phyloP scores from a whole-genome alignment of 2,888 invertebrate species.

The Neocrepidodera transversa region DNA sequence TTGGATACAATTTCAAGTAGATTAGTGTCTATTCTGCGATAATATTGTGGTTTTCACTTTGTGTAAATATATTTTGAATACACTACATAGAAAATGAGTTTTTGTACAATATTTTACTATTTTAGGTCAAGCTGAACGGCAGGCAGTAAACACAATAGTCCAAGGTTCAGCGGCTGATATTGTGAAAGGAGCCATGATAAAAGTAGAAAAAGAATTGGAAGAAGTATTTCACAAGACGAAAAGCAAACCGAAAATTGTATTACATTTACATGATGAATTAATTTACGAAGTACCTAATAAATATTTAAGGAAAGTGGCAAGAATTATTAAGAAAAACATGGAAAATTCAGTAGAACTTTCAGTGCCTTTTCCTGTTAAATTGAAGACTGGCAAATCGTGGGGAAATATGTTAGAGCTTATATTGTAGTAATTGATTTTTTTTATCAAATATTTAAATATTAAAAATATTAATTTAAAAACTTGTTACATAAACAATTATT shows the following conservation, averaged over 20 bases:
- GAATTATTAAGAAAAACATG: constrained; percentile 78
- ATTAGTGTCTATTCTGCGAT: too few species aligned
- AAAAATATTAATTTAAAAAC: too few species aligned
- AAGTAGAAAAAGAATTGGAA: constrained; percentile 69
- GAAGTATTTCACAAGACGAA: constrained; percentile 57
- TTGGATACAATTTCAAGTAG: too few species aligned
- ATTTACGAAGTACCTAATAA: constrained; percentile 83
- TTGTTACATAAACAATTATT: too few species aligned
- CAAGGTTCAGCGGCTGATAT: constrained; percentile 98
- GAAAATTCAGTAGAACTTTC: constrained; percentile 75
- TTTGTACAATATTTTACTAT: too few species aligned
- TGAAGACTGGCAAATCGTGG: constrained; percentile 85
- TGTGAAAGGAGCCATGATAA: constrained; percentile 88
- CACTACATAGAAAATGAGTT: too few species aligned
- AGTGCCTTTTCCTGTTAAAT: constrained; percentile 87
- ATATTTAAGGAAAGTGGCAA: constrained; percentile 66
- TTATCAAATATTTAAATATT: too few species aligned
- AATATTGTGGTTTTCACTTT: too few species aligned
- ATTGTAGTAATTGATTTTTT: neutral
- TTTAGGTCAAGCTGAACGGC: constrained; percentile 87
- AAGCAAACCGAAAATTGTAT: constrained; percentile 71
- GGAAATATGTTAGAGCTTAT: constrained; percentile 59
- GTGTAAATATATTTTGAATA: too few species aligned
- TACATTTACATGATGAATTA: constrained; percentile 96
- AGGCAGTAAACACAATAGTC: constrained; percentile 93